Conservation (phyloP, 1,140 invertebrate species). For the Calliphora vicina region DNA sequence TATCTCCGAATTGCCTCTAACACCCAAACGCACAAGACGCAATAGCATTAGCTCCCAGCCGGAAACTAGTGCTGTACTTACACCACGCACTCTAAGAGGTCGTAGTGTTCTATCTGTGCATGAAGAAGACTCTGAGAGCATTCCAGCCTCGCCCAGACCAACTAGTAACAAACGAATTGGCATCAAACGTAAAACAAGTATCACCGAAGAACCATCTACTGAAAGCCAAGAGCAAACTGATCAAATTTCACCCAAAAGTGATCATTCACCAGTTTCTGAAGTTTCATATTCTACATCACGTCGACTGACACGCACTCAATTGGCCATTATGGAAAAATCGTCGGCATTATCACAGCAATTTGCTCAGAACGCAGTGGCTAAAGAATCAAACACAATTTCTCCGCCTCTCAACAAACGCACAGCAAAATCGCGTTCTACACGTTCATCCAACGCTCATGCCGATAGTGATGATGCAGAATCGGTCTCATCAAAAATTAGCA, state of each 20-base stretch:
- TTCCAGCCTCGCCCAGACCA: not conserved
- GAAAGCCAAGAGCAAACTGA: not conserved
- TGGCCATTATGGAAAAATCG: conserved; percentile 42
- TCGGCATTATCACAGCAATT: conserved; percentile 20
- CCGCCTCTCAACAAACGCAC: not conserved
- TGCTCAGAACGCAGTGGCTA: not conserved
- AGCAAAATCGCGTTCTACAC: not conserved
- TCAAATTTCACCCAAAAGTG: conserved; percentile 20
- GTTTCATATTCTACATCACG: conserved; percentile 34
- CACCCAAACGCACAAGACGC: conserved; percentile 23
- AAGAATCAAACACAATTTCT: not conserved
- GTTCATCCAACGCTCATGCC: not conserved
- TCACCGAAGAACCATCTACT: not conserved
- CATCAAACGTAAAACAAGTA: conserved; percentile 17
- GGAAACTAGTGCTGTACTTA: not conserved
- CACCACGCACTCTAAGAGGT: not conserved
- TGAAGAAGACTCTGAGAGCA: not conserved
- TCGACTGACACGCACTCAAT: conserved; percentile 42
- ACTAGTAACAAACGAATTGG: not conserved
- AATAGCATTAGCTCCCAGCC: conserved; percentile 20
- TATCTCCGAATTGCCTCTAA: conserved; percentile 24
- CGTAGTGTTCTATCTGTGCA: not conserved
- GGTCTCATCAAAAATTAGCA: conserved; percentile 34
- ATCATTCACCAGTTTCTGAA: not conserved
- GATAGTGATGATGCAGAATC: conserved; percentile 42